phyloP scores from a whole-genome alignment of 2,797 vertebrate genomes.

The Odontamblyopus rebecca region DNA sequence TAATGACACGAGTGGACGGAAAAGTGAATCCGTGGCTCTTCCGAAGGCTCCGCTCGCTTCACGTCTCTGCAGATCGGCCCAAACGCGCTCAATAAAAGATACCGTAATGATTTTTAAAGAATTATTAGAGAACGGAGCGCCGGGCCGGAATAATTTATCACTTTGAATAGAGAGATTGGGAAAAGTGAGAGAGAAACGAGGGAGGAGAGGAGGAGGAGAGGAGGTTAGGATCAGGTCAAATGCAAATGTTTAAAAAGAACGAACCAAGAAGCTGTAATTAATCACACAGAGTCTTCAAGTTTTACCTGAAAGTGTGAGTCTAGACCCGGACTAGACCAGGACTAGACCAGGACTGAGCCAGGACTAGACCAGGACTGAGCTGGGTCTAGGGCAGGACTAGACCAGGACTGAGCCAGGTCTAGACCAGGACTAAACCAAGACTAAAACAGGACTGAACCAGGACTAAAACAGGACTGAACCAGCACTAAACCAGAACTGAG shows the following conservation, averaged over 20 bases:
- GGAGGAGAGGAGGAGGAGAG: slow-evolving; percentile 29
- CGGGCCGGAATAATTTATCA: slow-evolving; percentile 64
- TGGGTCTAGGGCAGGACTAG: too few species aligned
- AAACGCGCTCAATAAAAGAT: slow-evolving; percentile 61
- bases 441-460: too few species aligned
- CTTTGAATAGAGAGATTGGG: slow-evolving; percentile 29
- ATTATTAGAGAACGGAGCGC: slow-evolving; percentile 43
- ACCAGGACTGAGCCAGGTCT: too few species aligned
- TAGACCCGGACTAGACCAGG: not conserved
- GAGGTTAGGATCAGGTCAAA: slow-evolving; percentile 26
- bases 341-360: not conserved
- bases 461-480: too few species aligned
- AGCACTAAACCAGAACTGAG: too few species aligned
- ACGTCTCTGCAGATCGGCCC: slow-evolving; percentile 55
- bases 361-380: too few species aligned
- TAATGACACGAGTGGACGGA: too few species aligned
- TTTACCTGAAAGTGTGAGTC: not conserved
- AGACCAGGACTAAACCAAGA: too few species aligned
- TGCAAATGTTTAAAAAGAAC: slow-evolving; percentile 44
- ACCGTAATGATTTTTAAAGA: slow-evolving; percentile 63
- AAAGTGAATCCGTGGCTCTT: too few species aligned
- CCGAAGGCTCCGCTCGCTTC: slow-evolving; percentile 26
- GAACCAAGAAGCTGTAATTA: slow-evolving; percentile 46
- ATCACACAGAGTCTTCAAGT: slow-evolving; percentile 26
- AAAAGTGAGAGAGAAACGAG: slow-evolving; percentile 8